phyloP scores from a whole-genome alignment of 2,888 invertebrate genomes.

The Leucoptera coffeella region DNA sequence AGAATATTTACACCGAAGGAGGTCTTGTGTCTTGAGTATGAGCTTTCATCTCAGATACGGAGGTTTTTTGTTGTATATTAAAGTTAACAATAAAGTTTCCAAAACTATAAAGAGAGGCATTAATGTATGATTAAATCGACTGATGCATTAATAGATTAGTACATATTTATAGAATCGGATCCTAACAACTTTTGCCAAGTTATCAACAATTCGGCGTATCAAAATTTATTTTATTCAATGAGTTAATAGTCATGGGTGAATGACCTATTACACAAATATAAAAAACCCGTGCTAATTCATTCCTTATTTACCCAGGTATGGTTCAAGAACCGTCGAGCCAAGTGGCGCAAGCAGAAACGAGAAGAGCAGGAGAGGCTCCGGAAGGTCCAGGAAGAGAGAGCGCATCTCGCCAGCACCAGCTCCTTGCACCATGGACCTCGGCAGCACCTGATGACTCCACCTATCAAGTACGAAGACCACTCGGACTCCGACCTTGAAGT shows the following conservation, averaged over 20 bases:
- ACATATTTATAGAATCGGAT: no score
- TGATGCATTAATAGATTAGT: no score
- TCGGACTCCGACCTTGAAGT: constrained; percentile 80
- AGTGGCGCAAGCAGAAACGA: constrained; percentile 93
- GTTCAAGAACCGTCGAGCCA: constrained; percentile 94
- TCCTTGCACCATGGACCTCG: constrained; percentile 18
- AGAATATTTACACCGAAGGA: no score
- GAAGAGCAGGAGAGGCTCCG: constrained; percentile 79
- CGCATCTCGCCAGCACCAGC: constrained; percentile 22
- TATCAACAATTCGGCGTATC: no score
- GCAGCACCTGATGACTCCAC: constrained; percentile 17
- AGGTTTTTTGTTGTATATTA: no score
- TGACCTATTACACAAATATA: background rate
- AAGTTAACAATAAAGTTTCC: background rate
- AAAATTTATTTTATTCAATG: no score
- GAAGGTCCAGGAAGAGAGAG: constrained; percentile 75
- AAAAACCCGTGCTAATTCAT: background rate
- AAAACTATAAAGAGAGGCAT: no score
- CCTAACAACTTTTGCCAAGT: no score
- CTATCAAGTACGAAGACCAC: constrained; percentile 55
- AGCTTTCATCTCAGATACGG: no score
- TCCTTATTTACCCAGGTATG: constrained; percentile 71
- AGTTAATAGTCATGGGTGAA: no score
- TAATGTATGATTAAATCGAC: no score
- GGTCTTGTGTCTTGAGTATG: no score